phyloP scores from a whole-genome alignment of 2,888 invertebrate genomes.

The Drosophila mimica region DNA sequence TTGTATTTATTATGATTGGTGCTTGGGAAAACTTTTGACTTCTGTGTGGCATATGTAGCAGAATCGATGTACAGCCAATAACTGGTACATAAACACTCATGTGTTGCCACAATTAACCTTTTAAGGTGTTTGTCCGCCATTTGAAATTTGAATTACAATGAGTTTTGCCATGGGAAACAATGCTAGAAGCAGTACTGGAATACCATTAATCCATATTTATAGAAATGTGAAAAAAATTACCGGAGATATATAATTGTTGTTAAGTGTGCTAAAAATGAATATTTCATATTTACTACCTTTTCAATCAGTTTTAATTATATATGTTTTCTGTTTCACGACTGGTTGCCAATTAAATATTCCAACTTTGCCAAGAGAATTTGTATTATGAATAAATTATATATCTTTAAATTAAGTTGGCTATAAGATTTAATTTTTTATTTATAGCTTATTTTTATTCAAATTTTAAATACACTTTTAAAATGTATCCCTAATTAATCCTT shows the following conservation, averaged over 20 bases:
- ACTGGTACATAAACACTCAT: constrained; percentile 20
- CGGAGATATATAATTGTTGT: too few species aligned
- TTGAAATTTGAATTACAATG: constrained; percentile 16
- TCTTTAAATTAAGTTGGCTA: not conserved
- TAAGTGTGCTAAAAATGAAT: too few species aligned
- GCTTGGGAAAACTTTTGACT: constrained; percentile 66
- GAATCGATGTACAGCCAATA: constrained; percentile 28
- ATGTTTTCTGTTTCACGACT: too few species aligned
- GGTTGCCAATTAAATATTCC: not conserved
- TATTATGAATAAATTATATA: not conserved
- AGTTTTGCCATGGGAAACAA: constrained; percentile 27
- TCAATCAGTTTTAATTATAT: too few species aligned
- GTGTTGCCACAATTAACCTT: constrained; percentile 51
- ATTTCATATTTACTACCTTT: too few species aligned
- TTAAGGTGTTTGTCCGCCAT: constrained; percentile 37
- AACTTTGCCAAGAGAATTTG: not conserved
- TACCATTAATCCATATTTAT: not conserved
- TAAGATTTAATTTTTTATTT: not conserved
- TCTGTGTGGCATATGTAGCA: constrained; percentile 40
- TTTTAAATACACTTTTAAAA: not conserved
- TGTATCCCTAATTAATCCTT: not conserved
- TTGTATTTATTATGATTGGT: constrained; percentile 70
- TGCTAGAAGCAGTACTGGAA: not conserved
- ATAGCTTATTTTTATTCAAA: not conserved
- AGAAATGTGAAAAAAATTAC: not conserved